These are phyloP conservation scores for Boleophthalmus pectinirostris DNA, from an alignment of 2,113 vertebrate genomes.

Conservation along the genomic window DNA sequence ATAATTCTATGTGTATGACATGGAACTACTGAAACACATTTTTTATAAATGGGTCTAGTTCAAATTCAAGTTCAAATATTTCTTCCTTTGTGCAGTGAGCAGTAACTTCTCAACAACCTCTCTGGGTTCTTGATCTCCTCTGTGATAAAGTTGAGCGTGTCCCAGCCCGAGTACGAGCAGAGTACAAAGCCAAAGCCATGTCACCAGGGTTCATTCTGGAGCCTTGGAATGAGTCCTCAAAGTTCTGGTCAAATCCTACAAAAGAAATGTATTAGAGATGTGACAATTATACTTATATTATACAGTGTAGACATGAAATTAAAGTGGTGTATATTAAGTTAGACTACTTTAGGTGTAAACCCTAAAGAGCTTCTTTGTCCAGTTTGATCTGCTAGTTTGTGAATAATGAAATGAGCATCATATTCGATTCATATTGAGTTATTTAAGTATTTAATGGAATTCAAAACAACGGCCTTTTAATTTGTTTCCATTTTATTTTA, in stretches of 20 bases:
- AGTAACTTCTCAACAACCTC: conserved; percentile 57
- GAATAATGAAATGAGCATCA: no score
- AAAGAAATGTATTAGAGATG: not conserved
- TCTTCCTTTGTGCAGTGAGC: not conserved
- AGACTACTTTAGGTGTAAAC: no score
- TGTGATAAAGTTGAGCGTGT: conserved; percentile 84
- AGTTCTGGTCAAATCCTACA: conserved; percentile 76
- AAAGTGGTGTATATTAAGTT: not conserved
- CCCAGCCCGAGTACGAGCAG: conserved; percentile 84
- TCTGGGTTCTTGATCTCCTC: conserved; percentile 84
- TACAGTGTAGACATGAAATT: not conserved
- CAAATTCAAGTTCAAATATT: not conserved
- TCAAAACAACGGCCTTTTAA: no score
- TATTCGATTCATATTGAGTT: no score
- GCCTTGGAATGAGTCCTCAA: conserved; percentile 76
- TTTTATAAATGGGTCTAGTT: not conserved
- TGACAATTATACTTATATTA: not conserved
- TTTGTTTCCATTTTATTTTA: no score
- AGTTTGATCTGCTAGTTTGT: no score
- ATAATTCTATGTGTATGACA: not conserved
- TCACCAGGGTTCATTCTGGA: conserved; percentile 76
- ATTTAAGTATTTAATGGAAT: no score
- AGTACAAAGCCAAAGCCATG: conserved; percentile 80
- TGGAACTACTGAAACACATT: not conserved
- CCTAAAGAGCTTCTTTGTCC: no score